phyloP scores from a whole-genome alignment of 2,797 vertebrate genomes.

The Danio aesculapii region DNA sequence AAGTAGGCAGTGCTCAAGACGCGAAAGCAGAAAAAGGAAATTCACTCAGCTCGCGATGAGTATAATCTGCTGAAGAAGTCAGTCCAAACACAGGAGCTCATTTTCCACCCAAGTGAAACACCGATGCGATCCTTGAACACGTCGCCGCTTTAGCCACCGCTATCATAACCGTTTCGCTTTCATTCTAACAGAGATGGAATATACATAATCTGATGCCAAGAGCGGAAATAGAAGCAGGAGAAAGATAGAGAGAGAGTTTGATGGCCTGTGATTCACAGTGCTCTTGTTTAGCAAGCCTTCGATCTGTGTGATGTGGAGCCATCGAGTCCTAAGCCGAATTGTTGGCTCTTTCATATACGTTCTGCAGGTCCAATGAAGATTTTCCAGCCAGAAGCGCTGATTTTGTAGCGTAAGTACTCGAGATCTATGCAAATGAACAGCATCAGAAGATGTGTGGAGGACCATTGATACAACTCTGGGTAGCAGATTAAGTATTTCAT shows the following conservation, averaged over 20 bases:
- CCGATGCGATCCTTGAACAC: constrained; percentile 18
- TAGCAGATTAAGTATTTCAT: background rate
- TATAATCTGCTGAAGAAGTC: constrained; percentile 23
- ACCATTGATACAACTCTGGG: background rate
- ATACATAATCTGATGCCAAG: constrained; percentile 55
- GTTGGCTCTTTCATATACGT: constrained; percentile 33
- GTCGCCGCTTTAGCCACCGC: constrained; percentile 10
- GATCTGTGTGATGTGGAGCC: constrained; percentile 43
- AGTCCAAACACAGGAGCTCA: constrained; percentile 24
- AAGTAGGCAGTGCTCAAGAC: background rate
- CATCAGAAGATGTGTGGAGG: background rate
- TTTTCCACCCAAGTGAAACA: constrained; percentile 27
- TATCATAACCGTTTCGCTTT: constrained; percentile 43
- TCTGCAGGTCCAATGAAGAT: constrained; percentile 19
- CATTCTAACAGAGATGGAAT: constrained; percentile 52
- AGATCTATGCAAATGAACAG: constrained; percentile 35
- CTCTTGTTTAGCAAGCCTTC: constrained; percentile 23
- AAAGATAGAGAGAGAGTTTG: constrained; percentile 20
- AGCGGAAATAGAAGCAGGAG: constrained; percentile 35
- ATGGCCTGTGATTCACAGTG: constrained; percentile 18
- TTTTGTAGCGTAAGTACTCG: constrained; percentile 20
- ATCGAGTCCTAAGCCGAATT: constrained; percentile 21
- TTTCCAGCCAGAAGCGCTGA: constrained; percentile 33
- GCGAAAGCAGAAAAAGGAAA: background rate
- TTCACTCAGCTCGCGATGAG: background rate